Evolutionary conservation across 2,888 invertebrate species (phyloP), one percentile per base, ranked within the genome.

Genomic region (Sthenelais limicola): DNA sequence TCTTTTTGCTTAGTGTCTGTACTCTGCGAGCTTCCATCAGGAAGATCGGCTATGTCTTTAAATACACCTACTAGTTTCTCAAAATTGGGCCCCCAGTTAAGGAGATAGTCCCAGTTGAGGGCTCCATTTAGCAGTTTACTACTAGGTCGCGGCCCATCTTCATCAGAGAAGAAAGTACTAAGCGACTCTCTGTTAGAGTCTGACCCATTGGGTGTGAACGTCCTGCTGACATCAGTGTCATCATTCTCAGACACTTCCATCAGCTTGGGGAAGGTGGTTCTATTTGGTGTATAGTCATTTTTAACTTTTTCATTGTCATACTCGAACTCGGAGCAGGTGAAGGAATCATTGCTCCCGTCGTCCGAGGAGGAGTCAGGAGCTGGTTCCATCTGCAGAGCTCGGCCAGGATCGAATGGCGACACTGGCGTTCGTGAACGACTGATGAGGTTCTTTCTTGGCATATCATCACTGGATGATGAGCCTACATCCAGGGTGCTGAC

Each of bases 311-410:
- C 88, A 85, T 96, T 95, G 84, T 97, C 97, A 86, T 96, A 97
- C 88, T 98, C 98, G 85, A 97, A 97, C 90, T 97, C 97, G 0
- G 97, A 97, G 89, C 97, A 98, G 15, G 97, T 98, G 89, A 98
- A 98, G 81, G 97, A 97, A 86, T 98, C 97, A 88, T 97, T 96
- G 4, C 93, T 94, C 78, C 93, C 93, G 88, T 97, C 97, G 86
- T 97, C 97, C 82, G 96, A 84, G 75, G 86, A 86, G 5, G 88
- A 87, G 54, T 51, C 83, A 71, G 86, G 87, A 3, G 87, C 85
- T 12, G 62, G 62, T 35, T 56, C 56, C 62, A 38, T 35, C 72
- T 86, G 87, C 35, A 88, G 78, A 21, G 85, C 78, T 26, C 84
- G 84, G 76, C 83, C 85, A 32, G 85, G 86, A 52, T 87, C 87